A percentile compares a stretch with the other conserved stretches of the same genome.
phyloP scores from a whole-genome alignment of 2,888 invertebrate genomes.

The Yponomeuta plumbellus region DNA sequence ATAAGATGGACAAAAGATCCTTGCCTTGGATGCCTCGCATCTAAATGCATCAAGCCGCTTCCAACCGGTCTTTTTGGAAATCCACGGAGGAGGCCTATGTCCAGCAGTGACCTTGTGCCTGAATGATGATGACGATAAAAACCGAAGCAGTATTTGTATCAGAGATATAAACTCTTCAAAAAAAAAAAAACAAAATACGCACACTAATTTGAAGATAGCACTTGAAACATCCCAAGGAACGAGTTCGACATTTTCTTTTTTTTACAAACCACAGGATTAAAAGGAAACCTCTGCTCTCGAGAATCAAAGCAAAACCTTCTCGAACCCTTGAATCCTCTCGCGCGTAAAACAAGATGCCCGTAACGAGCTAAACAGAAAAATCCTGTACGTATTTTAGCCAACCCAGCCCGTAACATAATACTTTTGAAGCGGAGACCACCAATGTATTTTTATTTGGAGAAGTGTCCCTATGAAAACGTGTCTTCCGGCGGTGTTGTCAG shows the following conservation, averaged over 20 bases:
- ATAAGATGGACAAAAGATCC: too few relatives aligned
- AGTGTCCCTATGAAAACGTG: constrained; percentile 27
- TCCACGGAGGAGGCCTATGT: too few relatives aligned
- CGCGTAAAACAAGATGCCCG: constrained; percentile 54
- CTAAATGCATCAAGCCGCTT: too few relatives aligned
- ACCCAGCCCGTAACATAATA: not conserved
- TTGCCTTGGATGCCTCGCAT: too few relatives aligned
- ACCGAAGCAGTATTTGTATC: not conserved
- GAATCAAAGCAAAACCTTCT: constrained; percentile 53
- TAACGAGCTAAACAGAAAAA: constrained; percentile 46
- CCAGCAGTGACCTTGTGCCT: too few relatives aligned
- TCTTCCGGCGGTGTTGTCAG: constrained; percentile 42
- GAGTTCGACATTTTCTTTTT: not conserved
- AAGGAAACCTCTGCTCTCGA: constrained; percentile 40
- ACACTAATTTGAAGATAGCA: constrained; percentile 53
- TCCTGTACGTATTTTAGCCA: not conserved
- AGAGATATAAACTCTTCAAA: not conserved
- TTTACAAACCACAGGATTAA: constrained; percentile 27
- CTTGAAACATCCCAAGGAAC: constrained; percentile 31
- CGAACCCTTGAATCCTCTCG: constrained; percentile 34
- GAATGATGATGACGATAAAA: too few relatives aligned
- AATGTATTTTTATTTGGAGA: not conserved
- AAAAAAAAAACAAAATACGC: constrained; percentile 19
- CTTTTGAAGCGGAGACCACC: not conserved
- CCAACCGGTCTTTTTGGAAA: too few relatives aligned